Evolutionary conservation across 2,113 vertebrate species (phyloP), one percentile per base, ranked within the genome.

Genomic region (Spilogale gracilis): DNA sequence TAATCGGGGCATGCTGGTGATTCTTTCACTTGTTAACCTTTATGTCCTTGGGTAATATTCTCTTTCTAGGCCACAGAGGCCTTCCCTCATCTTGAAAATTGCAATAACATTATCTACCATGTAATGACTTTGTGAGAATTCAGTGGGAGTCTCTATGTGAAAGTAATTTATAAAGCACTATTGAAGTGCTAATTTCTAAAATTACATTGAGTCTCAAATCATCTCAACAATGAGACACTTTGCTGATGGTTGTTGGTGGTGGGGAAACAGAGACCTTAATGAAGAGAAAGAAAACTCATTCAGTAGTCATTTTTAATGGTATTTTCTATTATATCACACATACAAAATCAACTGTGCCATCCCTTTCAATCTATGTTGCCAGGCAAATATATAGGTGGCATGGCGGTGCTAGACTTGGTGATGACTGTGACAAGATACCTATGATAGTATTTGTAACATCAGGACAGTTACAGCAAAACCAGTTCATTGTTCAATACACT

Each of bases 131-230:
- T 56, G 11, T 56, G 48, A 67, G 23, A 48, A 89, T 73, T 80
- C 73, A 92, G 8, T 52, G 6, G 20, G 21, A 38, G 13, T 93
- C 48, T 79, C 13, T 45, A 82, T 25, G 12, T 73, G 16, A 94
- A 89, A 91, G 27, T 74, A 82, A 95, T 54, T 95, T 89, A 52
- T 63, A 73, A 87, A 83, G 14, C 32, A 85, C 50, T 84, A 87
- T 14, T 50, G 48, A 83, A 48, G 4, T 71, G 21, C 30, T 71
- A 23, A 88, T 81, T 91, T 63, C 81, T 54, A 65, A 96, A 94
- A 85, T 76, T 67, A 58, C 18, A 9, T 13, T 65, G n/a, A 25
- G 18, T 79, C 45, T 82, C 45, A 88, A 89, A 94, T 71, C 2
- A 52, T 50, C 17, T 56, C 73, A 91, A 82, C 16, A 63, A 74